These are phyloP conservation scores for Trinectes maculatus DNA, from an alignment of 2,113 vertebrate genomes.

Conservation along the genomic window DNA sequence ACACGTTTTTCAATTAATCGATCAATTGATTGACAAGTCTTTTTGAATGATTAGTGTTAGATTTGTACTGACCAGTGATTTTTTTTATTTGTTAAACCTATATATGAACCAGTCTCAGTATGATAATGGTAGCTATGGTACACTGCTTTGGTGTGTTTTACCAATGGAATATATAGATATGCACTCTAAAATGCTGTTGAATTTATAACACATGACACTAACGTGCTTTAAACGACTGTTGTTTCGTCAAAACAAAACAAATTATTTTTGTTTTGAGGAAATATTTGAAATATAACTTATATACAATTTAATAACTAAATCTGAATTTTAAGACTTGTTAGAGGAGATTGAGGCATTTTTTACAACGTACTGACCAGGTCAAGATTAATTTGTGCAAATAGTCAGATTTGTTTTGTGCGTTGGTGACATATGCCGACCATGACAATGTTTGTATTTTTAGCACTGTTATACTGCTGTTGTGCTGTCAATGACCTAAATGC, in stretches of 20 bases:
- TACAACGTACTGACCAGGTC: background rate
- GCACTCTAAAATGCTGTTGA: constrained; percentile 6
- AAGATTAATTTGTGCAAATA: constrained; percentile 5
- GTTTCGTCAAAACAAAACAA: no score
- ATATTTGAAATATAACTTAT: background rate
- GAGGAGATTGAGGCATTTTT: background rate
- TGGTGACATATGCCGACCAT: background rate
- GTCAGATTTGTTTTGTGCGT: constrained; percentile 1
- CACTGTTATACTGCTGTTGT: background rate
- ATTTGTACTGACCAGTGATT: background rate
- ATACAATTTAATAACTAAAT: background rate
- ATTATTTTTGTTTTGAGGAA: background rate
- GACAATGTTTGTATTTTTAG: constrained; percentile 6
- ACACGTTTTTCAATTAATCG: no score
- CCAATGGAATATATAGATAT: background rate
- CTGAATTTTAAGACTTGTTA: background rate
- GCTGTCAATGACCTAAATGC: background rate
- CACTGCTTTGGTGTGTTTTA: constrained; percentile 11
- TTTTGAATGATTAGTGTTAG: background rate
- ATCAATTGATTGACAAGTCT: background rate
- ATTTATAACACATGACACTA: background rate
- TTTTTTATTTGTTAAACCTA: no score
- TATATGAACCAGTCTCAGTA: background rate
- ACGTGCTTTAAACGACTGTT: no score
- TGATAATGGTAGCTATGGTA: background rate